A percentile compares a stretch with the other conserved stretches of the same genome.
Evolutionary conservation across 2,888 invertebrate genomes (phyloP).

Genomic region (Pseudanteris insignis): DNA sequence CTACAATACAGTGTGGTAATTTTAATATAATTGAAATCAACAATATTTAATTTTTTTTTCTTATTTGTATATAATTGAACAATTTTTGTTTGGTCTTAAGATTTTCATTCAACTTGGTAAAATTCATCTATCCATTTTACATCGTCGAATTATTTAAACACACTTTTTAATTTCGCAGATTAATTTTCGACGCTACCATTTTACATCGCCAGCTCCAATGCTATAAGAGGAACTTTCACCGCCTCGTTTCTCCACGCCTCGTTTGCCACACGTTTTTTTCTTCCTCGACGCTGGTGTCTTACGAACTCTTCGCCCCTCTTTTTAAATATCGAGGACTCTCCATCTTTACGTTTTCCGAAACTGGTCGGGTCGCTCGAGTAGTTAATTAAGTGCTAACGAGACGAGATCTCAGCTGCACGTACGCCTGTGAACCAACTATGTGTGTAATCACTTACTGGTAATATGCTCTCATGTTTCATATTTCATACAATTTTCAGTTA

Average conservation of each 20-base stretch:
- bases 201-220: too few relatives aligned
- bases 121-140: too few relatives aligned
- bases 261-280: slow-evolving; percentile 9
- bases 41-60: too few relatives aligned
- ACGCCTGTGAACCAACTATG: slow-evolving; percentile 23
- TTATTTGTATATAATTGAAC: too few relatives aligned
- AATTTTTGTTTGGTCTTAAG: too few relatives aligned
- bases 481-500: neutral
- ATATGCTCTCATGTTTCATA: slow-evolving; percentile 17
- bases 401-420: slow-evolving; percentile 53
- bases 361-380: slow-evolving; percentile 52
- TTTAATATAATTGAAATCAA: too few relatives aligned
- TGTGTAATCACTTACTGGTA: slow-evolving; percentile 13
- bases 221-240: neutral
- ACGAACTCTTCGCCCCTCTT: neutral
- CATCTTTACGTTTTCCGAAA: slow-evolving; percentile 54
- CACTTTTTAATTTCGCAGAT: neutral
- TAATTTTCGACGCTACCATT: too few relatives aligned
- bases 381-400: slow-evolving; percentile 65
- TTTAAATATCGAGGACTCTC: slow-evolving; percentile 32
- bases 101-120: too few relatives aligned
- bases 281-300: slow-evolving; percentile 1
- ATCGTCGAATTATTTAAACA: neutral
- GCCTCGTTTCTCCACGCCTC: neutral
- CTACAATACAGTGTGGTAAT: too few relatives aligned